A percentile compares a stretch with the other conserved stretches of the same genome.
Evolutionary conservation across 2,113 vertebrate species (phyloP).

Genomic region (Psilopsiagon aurifrons): DNA sequence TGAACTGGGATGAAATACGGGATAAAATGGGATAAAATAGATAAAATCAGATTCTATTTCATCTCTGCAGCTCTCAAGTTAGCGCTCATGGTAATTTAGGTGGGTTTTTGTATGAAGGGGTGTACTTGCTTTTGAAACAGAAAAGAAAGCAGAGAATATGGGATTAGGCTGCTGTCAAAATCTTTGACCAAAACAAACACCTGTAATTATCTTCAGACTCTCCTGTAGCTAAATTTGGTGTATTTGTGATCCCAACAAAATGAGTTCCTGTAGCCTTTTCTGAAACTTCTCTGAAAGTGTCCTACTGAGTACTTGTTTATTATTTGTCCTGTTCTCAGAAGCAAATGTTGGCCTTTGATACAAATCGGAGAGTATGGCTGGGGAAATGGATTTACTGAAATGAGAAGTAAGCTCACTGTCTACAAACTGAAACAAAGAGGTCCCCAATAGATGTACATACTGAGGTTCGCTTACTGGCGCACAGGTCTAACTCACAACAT

Average conservation of each 20-base stretch:
- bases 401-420: not conserved
- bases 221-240: not conserved
- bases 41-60: not conserved
- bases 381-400: not conserved
- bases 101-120: not conserved
- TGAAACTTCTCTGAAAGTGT: not conserved
- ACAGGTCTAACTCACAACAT: not conserved
- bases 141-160: not conserved
- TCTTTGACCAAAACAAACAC: not conserved
- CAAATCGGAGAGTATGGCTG: not conserved
- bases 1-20: too few relatives aligned
- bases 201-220: not conserved
- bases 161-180: not conserved
- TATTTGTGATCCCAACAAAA: not conserved
- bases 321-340: not conserved
- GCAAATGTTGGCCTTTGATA: not conserved
- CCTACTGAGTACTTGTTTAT: not conserved
- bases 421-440: not conserved
- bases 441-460: not conserved
- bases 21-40: too few relatives aligned
- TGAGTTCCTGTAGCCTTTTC: not conserved
- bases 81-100: not conserved
- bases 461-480: not conserved
- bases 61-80: not conserved
- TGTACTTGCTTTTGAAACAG: not conserved